Evolutionary conservation across 2,888 invertebrate genomes (phyloP).

Genomic region (Platycheirus albimanus): DNA sequence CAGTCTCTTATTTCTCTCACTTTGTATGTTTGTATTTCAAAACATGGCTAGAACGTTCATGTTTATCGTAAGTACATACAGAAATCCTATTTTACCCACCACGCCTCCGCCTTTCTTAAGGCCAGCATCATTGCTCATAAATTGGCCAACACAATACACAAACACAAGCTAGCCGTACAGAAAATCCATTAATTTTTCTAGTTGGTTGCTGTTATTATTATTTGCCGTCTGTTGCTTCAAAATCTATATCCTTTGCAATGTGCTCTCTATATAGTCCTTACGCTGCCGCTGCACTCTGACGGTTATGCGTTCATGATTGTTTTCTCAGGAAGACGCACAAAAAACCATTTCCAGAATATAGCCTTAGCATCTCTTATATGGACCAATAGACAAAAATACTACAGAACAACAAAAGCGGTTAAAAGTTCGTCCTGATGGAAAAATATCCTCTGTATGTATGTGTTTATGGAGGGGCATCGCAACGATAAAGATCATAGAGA

Average conservation of each 20-base stretch:
- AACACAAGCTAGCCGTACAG: constrained; percentile 35
- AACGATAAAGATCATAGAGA: constrained; percentile 70
- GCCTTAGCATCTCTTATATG: constrained; percentile 42
- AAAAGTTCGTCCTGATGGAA: constrained; percentile 54
- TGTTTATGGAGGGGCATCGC: constrained; percentile 31
- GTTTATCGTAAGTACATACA: constrained; percentile 40
- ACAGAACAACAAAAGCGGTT: constrained; percentile 26
- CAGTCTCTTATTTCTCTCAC: too few species aligned
- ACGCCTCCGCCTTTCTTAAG: not conserved
- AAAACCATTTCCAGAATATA: constrained; percentile 45
- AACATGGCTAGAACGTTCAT: constrained; percentile 2
- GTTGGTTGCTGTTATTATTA: constrained; percentile 71
- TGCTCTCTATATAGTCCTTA: constrained; percentile 51
- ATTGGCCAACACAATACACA: constrained; percentile 56
- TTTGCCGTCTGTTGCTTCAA: constrained; percentile 74
- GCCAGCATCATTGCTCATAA: constrained; percentile 59
- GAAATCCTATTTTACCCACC: constrained; percentile 1
- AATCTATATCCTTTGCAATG: constrained; percentile 69
- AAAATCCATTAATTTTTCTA: constrained; percentile 72
- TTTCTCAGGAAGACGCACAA: constrained; percentile 68
- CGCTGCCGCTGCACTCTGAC: constrained; percentile 50
- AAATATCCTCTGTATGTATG: constrained; percentile 30
- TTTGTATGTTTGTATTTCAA: too few species aligned
- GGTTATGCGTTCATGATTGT: constrained; percentile 64
- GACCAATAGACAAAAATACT: constrained; percentile 43